These are phyloP conservation scores for Eidolon dupreanum DNA, from an alignment of 2,797 vertebrate species.

Conservation along the genomic window DNA sequence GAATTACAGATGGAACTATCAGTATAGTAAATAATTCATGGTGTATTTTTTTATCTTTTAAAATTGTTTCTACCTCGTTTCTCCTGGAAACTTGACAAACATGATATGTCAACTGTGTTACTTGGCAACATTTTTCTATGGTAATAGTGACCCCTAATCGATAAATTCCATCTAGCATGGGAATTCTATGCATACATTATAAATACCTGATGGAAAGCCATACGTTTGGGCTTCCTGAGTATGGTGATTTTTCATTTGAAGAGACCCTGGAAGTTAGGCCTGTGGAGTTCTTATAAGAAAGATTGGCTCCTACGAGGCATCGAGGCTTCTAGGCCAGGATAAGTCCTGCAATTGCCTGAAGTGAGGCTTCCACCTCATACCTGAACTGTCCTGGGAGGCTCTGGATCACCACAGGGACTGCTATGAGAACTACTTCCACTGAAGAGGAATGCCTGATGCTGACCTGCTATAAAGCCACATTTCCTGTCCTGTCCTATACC, in stretches of 20 bases:
- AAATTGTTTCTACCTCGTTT: neutral
- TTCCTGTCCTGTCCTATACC: neutral
- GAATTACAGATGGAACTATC: conserved; percentile 42
- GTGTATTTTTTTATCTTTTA: conserved; percentile 38
- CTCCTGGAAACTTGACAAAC: conserved; percentile 6
- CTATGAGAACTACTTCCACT: neutral
- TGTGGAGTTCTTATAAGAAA: neutral
- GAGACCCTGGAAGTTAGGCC: neutral
- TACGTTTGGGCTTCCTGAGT: neutral
- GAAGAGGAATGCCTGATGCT: neutral
- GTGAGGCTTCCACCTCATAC: neutral
- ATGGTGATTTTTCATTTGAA: neutral
- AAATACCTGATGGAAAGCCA: neutral
- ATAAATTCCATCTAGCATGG: neutral
- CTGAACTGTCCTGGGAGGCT: neutral
- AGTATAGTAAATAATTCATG: neutral
- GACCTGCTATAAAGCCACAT: neutral
- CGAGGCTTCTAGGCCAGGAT: neutral
- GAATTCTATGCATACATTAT: conserved; percentile 14
- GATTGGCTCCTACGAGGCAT: neutral
- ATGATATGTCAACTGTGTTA: neutral
- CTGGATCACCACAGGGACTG: neutral
- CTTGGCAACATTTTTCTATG: neutral
- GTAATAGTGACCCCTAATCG: neutral
- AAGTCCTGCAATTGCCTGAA: neutral